Percentiles rank a stretch among this genome's conserved stretches.
Conservation (phyloP, 2,797 vertebrate genomes). For the Sparus aurata region DNA sequence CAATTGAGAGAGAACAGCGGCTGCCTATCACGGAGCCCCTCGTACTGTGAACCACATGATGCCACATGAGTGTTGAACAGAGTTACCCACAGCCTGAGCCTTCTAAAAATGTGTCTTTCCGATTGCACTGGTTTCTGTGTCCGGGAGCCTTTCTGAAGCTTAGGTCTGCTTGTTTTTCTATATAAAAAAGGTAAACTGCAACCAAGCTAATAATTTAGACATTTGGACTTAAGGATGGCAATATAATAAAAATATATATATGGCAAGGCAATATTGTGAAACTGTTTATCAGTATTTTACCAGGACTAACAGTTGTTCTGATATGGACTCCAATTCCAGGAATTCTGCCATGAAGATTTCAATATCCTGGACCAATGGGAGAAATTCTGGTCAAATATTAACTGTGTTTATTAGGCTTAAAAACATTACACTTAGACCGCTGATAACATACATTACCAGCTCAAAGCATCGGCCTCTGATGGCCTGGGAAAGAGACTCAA, state of each 20-base stretch:
- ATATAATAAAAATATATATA: not conserved
- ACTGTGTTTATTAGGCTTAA: too few species aligned
- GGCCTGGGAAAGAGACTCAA: too few species aligned
- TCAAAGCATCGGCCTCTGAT: too few species aligned
- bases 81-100: constrained; percentile 25
- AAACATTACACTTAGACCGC: too few species aligned
- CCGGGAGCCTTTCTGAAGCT: not conserved
- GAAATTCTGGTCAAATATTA: too few species aligned
- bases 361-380: too few species aligned
- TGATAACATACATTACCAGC: too few species aligned
- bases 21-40: constrained; percentile 46
- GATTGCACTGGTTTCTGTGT: not conserved
- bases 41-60: constrained; percentile 52
- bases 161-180: not conserved
- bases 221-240: not conserved
- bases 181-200: not conserved
- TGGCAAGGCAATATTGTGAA: not conserved
- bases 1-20: constrained; percentile 43
- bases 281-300: too few species aligned
- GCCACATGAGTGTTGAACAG: constrained; percentile 34
- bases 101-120: constrained; percentile 14
- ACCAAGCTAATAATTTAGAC: too few species aligned
- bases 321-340: too few species aligned
- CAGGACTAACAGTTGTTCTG: too few species aligned
- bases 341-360: too few species aligned